Base-by-base conservation (phyloP, 2,797 vertebrate genomes). In the Erpetoichthys calabaricus region DNA sequence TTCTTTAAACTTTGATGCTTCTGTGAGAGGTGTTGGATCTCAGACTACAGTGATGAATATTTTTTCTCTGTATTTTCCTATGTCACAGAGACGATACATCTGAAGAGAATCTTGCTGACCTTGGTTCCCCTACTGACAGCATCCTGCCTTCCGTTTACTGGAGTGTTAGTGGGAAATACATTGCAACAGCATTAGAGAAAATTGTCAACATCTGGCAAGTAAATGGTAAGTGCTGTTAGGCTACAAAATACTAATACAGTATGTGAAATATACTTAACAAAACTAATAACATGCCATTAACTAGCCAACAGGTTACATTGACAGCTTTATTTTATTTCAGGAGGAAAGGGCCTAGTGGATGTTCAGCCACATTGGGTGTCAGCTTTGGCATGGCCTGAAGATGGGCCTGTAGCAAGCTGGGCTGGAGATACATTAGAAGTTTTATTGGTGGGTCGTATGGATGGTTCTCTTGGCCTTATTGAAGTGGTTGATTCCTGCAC, bases 151-250 rank as follows among this genome's bases (percentile, higher is more conserved):
- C 91, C 47, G 75, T 98, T 45, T 88, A 90, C 5, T 98, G 95
- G 95, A 98, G 94, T 45, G 72, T 93, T 64, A 95, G 90, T 42
- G 95, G 94, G 42, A 94, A 85, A 62, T 97, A 94, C 62, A 70
- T 98, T 69, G 92, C 95, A 49, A 92, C 90, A 4, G 91, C 92
- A 61, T 82, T 91, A 59, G 95, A 98, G 59, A 98, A 97, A 70
- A 80, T 89, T 77, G 90, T 98, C 66, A 98, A 97, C 84, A 95
- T 98, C 66, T 98, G 95, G 94, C 95, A 96, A 72, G 90, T 98
- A 62, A 98, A 92, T 45, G 94, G 95, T 98, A 80, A 59, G 77
- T 56, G 8, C 1, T 6, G 9, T 49, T 25, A 25, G 25, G 2
- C 2, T 25, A 25, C 25, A 25, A 25, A 25, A 25, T 25, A 25